Conservation (phyloP, 1,140 invertebrate genomes). For the Diorhabda sublineata region DNA sequence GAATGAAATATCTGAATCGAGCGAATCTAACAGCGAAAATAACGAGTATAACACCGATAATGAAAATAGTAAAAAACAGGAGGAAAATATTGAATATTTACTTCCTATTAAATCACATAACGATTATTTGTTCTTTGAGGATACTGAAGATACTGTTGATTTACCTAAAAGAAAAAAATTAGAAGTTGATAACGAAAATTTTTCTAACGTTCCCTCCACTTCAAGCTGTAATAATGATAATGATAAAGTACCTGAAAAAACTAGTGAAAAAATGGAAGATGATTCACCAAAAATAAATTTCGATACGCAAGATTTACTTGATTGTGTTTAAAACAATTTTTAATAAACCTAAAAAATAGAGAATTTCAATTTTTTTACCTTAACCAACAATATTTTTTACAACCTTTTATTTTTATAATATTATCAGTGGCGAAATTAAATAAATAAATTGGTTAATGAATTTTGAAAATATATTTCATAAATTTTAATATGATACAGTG, state of each 20-base stretch:
- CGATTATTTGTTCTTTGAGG: constrained; percentile 1
- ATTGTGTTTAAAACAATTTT: constrained; percentile 6
- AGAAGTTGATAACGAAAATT: background rate
- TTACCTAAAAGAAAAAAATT: constrained; percentile 7
- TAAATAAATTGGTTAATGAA: too few species aligned
- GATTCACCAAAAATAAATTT: constrained; percentile 9
- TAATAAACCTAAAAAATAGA: too few species aligned
- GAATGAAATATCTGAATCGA: background rate
- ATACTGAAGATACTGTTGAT: background rate
- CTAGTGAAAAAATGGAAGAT: background rate
- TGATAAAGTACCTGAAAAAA: constrained; percentile 1
- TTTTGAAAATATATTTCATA: too few species aligned
- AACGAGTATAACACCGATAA: constrained; percentile 7
- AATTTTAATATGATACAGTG: too few species aligned
- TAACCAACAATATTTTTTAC: too few species aligned
- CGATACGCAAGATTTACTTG: constrained; percentile 11
- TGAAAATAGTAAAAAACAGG: background rate
- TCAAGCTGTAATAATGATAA: background rate
- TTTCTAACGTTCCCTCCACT: background rate
- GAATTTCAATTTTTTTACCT: too few species aligned
- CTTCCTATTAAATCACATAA: constrained; percentile 9
- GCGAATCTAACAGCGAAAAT: background rate
- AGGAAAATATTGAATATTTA: background rate
- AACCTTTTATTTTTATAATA: too few species aligned
- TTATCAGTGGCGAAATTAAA: too few species aligned